Evolutionary conservation across 2,888 invertebrate species (phyloP), one percentile per base, ranked within the genome.

Genomic region (Ashinkailepas kermadecensis): DNA sequence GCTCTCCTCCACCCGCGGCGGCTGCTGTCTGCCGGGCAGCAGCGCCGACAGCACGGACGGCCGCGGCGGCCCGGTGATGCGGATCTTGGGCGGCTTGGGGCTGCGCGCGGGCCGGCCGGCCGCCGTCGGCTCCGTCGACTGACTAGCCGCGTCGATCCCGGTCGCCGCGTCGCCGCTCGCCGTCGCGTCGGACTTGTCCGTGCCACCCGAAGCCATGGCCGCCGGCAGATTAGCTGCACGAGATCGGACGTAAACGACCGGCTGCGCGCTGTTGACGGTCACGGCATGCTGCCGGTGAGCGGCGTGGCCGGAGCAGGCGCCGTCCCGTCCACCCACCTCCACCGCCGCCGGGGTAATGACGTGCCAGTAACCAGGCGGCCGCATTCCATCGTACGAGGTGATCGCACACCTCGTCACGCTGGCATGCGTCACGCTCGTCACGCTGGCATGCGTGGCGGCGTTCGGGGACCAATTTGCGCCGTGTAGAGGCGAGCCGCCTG

Each of bases 201-300:
- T 54, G 74, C 74, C 74, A 54, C 15, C 18, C 21, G 74, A 39
- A 18, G 23, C 74, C 74, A 74, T 74, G 54, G 74, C 13, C 74
- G 23, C 15, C 25, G 54, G 54, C 74, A 21, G 54, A 74, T 74
- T 74, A 74, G 74, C 74, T 15, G 74, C 74, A 74, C 74, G 74
- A 74, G n/a, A 74, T 6, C 39, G 23, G 8, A 18, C 13, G 18
- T 12, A 74, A 74, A 74, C 74, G 74, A 74, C 74, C 74, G 39
- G 39, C 39, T 39, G 39, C 39, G 39, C 39, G 39, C 39, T 39
- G 39, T 4, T 39, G 39, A 39, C 39, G 39, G 39, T 39, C 39
- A 39, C 39, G 39, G 39, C 39, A 39, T 18, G 0, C 21, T 8
- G 74, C 39, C 21, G 74, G 13, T 11, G 0, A 23, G 8, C 54